phyloP scores from a whole-genome alignment of 2,113 vertebrate genomes.

The Eonycteris spelaea region DNA sequence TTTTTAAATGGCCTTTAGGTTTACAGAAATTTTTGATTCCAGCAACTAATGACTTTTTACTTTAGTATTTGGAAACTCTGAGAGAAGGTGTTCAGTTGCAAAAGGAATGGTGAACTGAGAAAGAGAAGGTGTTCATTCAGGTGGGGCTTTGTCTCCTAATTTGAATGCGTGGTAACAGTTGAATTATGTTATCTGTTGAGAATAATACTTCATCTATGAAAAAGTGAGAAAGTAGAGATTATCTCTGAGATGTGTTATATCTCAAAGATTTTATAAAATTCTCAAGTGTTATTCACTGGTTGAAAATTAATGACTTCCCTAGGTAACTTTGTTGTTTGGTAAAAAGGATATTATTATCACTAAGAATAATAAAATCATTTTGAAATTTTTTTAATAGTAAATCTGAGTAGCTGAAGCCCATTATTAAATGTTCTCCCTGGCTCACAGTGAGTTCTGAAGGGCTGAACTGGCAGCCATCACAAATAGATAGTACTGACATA shows the following conservation, averaged over 20 bases:
- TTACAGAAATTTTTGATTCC: background rate
- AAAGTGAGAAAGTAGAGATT: background rate
- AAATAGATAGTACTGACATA: background rate
- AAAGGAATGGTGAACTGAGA: background rate
- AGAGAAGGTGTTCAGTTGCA: background rate
- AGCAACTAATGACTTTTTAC: conserved; percentile 27
- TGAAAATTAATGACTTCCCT: conserved; percentile 3
- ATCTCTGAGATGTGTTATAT: background rate
- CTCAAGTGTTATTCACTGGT: background rate
- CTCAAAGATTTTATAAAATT: conserved; percentile 2
- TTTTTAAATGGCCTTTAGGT: background rate
- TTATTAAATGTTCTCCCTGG: background rate
- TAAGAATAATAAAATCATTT: background rate
- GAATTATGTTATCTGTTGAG: background rate
- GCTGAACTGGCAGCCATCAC: background rate
- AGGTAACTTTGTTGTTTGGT: background rate
- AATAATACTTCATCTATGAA: background rate
- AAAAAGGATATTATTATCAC: background rate
- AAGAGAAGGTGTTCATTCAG: background rate
- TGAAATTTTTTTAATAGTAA: background rate
- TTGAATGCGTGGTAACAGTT: background rate
- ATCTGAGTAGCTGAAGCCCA: background rate
- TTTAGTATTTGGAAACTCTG: background rate
- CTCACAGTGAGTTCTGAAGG: background rate
- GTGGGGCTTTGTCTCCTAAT: background rate